Conservation (phyloP, 2,888 invertebrate species). For the Habrosyne pyritoides region DNA sequence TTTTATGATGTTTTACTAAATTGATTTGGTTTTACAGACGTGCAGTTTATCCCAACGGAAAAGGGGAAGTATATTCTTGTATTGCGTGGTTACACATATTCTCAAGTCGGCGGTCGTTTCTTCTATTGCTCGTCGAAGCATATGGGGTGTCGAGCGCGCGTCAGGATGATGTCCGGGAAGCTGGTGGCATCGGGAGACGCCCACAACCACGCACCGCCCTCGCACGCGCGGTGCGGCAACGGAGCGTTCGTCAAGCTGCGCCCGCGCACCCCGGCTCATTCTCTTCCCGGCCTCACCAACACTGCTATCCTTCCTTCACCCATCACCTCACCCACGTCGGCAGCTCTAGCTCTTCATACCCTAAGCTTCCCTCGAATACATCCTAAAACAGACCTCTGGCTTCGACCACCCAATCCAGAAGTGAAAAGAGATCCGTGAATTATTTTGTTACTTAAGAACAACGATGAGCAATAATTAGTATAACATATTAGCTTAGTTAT, state of each 20-base stretch:
- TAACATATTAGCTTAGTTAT: constrained; percentile 18
- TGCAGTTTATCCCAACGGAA: constrained; percentile 80
- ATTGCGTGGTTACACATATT: constrained; percentile 75
- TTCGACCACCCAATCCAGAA: constrained; percentile 56
- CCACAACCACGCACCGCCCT: constrained; percentile 76
- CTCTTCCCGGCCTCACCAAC: constrained; percentile 32
- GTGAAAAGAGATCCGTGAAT: constrained; percentile 59
- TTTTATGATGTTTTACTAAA: constrained; percentile 39
- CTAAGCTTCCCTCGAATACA: constrained; percentile 70
- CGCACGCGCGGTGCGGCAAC: constrained; percentile 77
- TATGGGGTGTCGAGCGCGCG: constrained; percentile 74
- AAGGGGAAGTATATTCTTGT: constrained; percentile 78
- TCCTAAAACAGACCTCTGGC: constrained; percentile 75
- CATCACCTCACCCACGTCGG: constrained; percentile 55
- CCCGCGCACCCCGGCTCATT: constrained; percentile 48
- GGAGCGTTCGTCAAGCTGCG: constrained; percentile 77
- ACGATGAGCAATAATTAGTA: constrained; percentile 27
- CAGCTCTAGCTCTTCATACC: constrained; percentile 66
- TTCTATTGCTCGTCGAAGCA: constrained; percentile 80
- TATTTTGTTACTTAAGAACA: constrained; percentile 3
- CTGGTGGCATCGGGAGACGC: constrained; percentile 70
- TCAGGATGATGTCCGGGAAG: constrained; percentile 66
- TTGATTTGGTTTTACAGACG: constrained; percentile 59
- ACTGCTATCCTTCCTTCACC: constrained; percentile 56
- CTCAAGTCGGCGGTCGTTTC: constrained; percentile 78